Conservation (phyloP, 2,113 vertebrate genomes). For the pig (Sus scrofa) region DNA sequence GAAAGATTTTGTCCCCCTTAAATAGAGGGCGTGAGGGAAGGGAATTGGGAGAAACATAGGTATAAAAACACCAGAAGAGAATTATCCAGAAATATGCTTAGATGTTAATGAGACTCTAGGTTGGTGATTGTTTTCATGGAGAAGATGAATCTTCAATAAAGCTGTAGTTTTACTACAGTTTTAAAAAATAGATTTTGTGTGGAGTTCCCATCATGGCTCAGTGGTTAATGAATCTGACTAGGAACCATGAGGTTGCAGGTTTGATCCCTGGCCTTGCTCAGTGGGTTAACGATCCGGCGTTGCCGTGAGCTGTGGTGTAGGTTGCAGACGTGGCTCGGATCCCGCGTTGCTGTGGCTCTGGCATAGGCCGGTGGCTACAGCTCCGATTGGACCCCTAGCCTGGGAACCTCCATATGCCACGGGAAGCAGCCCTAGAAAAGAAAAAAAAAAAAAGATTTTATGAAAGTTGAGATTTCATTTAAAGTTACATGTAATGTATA, state of each 20-base stretch:
- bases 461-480: conserved; percentile 54
- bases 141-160: conserved; percentile 7
- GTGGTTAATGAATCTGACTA: too few relatives aligned
- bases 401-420: too few relatives aligned
- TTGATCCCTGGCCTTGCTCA: too few relatives aligned
- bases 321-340: too few relatives aligned
- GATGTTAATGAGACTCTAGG: background rate
- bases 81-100: background rate
- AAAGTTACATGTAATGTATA: conserved; percentile 27
- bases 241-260: too few relatives aligned
- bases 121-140: conserved; percentile 35
- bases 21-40: background rate
- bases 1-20: background rate
- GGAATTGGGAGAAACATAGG: background rate
- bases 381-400: too few relatives aligned
- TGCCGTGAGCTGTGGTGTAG: too few relatives aligned
- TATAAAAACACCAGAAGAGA: background rate
- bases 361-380: too few relatives aligned
- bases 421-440: too few relatives aligned
- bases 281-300: too few relatives aligned
- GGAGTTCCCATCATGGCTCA: too few relatives aligned
- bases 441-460: conserved; percentile 28
- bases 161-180: background rate
- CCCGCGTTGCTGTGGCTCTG: too few relatives aligned
- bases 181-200: conserved; percentile 39